These are phyloP conservation scores for Drosophila nikananu DNA, from an alignment of 1,140 invertebrate species.

Conservation along the genomic window DNA sequence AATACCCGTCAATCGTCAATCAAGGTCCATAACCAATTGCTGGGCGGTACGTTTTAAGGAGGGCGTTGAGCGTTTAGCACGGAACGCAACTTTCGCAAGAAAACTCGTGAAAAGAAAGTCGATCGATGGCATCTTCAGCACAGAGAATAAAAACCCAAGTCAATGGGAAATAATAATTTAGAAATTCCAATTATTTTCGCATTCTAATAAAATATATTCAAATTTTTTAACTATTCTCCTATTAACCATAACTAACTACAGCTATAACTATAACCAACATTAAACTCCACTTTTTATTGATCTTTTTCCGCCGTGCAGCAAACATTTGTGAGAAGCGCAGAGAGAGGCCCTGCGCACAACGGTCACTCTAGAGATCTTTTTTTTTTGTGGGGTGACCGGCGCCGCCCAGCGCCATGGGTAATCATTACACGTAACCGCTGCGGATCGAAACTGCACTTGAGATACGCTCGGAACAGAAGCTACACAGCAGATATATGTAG, in stretches of 20 bases:
- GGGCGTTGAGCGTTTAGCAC: conserved; percentile 60
- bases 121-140: conserved; percentile 8
- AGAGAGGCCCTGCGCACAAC: conserved; percentile 23
- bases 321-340: conserved; percentile 26
- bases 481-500: conserved; percentile 18
- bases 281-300: neutral
- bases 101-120: conserved; percentile 28
- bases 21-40: conserved; percentile 35
- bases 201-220: neutral
- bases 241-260: neutral
- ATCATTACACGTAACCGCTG: conserved; percentile 34
- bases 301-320: neutral
- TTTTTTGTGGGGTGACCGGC: conserved; percentile 8
- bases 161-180: neutral
- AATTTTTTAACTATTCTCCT: neutral
- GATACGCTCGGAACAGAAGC: conserved; percentile 29
- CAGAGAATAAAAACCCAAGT: neutral
- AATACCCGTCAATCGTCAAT: conserved; percentile 37
- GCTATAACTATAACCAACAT: too few relatives aligned
- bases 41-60: conserved; percentile 19
- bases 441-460: conserved; percentile 30
- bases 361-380: conserved; percentile 7
- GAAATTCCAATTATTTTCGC: neutral
- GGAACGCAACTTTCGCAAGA: conserved; percentile 45
- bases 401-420: conserved; percentile 12